Percentiles rank a stretch among this genome's conserved stretches.
phyloP scores from a whole-genome alignment of 2,888 invertebrate genomes.

The Plemyria rubiginata region DNA sequence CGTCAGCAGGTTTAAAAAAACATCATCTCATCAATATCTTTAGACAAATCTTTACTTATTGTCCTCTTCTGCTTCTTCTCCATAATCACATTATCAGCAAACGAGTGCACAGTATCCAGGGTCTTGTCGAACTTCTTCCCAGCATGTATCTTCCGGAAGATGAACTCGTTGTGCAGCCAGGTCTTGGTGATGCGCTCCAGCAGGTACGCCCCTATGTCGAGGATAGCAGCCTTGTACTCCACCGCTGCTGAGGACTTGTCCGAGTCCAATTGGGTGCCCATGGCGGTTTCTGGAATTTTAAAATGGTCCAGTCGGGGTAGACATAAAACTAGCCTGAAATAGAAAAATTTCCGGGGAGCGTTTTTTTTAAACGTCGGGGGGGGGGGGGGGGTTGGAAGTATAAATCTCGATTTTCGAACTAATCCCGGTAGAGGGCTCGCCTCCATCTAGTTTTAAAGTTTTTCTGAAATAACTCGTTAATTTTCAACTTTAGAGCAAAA shows the following conservation, averaged over 20 bases:
- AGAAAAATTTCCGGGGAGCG: too few relatives aligned
- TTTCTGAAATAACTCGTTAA: too few relatives aligned
- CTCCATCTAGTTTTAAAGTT: too few relatives aligned
- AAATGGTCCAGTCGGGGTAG: too few relatives aligned
- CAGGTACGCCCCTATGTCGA: conserved; percentile 58
- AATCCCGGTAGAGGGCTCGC: too few relatives aligned
- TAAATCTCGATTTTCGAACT: too few relatives aligned
- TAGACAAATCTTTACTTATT: conserved; percentile 15
- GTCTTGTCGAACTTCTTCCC: conserved; percentile 78
- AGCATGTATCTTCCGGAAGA: conserved; percentile 72
- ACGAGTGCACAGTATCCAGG: conserved; percentile 76
- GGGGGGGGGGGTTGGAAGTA: too few relatives aligned
- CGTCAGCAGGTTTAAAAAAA: too few relatives aligned
- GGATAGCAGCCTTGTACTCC: conserved; percentile 80
- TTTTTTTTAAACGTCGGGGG: too few relatives aligned
- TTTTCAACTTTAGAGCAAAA: too few relatives aligned
- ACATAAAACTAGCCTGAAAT: too few relatives aligned
- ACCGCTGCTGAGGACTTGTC: conserved; percentile 64
- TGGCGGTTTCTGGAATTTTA: conserved; percentile 84
- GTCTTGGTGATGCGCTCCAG: conserved; percentile 67
- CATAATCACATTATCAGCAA: conserved; percentile 82
- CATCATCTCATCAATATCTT: too few relatives aligned
- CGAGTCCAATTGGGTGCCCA: conserved; percentile 84
- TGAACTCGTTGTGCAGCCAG: conserved; percentile 82
- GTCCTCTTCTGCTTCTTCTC: conserved; percentile 62